Percentiles rank a stretch among this genome's conserved stretches.
These are phyloP conservation scores for Gnatocerus cornutus DNA, from an alignment of 2,888 invertebrate genomes.

Conservation along the genomic window DNA sequence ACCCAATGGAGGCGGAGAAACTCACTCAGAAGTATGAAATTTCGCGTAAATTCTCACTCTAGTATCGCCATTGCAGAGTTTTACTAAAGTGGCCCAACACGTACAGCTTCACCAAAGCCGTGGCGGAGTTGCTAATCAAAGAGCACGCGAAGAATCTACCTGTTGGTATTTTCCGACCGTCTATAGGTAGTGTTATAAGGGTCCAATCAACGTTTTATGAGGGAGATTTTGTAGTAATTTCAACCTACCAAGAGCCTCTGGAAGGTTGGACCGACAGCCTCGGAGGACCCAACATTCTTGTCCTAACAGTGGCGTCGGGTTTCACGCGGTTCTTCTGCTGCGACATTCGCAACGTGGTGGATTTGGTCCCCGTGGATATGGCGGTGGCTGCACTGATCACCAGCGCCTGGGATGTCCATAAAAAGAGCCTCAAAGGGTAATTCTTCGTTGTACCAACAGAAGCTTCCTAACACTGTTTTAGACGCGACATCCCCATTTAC, in stretches of 20 bases:
- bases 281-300: constrained; percentile 87
- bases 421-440: background rate
- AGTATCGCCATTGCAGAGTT: constrained; percentile 67
- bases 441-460: background rate
- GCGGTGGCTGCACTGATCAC: constrained; percentile 86
- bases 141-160: constrained; percentile 75
- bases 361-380: constrained; percentile 83
- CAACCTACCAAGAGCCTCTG: constrained; percentile 49
- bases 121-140: constrained; percentile 82
- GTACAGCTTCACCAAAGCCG: constrained; percentile 89
- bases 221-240: constrained; percentile 61
- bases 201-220: no score
- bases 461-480: background rate
- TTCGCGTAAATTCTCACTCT: background rate
- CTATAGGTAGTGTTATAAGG: no score
- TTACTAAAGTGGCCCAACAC: constrained; percentile 85
- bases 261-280: constrained; percentile 84
- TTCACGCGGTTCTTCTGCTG: constrained; percentile 82
- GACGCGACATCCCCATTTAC: constrained; percentile 75
- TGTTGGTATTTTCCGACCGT: constrained; percentile 86
- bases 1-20: background rate
- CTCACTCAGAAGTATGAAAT: constrained; percentile 1
- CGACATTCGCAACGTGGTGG: constrained; percentile 78
- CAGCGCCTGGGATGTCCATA: constrained; percentile 79
- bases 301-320: constrained; percentile 83